These are phyloP conservation scores for Hydrolagus affinis DNA, from an alignment of 2,113 vertebrate species.

Conservation along the genomic window DNA sequence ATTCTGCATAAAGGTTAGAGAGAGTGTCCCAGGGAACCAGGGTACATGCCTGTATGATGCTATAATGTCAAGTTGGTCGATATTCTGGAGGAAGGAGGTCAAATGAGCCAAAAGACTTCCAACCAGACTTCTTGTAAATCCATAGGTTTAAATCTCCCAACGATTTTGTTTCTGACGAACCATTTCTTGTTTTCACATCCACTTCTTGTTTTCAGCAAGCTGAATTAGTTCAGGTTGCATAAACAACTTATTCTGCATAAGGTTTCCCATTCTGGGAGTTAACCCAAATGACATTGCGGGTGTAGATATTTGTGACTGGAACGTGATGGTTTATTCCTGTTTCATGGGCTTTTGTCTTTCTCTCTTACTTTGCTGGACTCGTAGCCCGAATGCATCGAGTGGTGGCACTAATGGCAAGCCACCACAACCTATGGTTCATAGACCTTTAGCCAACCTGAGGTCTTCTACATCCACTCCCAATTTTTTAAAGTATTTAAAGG, in stretches of 20 bases:
- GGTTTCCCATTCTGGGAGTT: neutral
- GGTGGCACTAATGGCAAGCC: slow-evolving; percentile 42
- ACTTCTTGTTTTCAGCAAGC: neutral
- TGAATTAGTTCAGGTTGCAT: neutral
- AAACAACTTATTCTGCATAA: neutral
- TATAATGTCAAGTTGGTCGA: no score
- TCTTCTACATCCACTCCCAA: slow-evolving; percentile 62
- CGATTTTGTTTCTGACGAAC: neutral
- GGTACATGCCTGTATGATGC: no score
- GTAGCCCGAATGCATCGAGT: slow-evolving; percentile 38
- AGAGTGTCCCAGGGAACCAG: no score
- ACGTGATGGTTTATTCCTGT: slow-evolving; percentile 24
- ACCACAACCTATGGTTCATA: slow-evolving; percentile 45
- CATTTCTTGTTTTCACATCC: neutral
- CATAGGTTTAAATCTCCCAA: no score
- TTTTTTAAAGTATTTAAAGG: slow-evolving; percentile 62
- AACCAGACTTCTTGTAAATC: no score
- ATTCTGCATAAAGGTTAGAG: no score
- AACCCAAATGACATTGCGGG: neutral
- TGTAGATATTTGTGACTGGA: neutral
- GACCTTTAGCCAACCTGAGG: slow-evolving; percentile 50
- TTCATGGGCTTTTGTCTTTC: slow-evolving; percentile 36
- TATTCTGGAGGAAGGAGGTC: no score
- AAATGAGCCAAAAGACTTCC: no score
- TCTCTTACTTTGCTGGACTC: slow-evolving; percentile 43